A percentile compares a stretch with the other conserved stretches of the same genome.
Evolutionary conservation across 2,113 vertebrate genomes (phyloP).

Genomic region (Mobula hypostoma): DNA sequence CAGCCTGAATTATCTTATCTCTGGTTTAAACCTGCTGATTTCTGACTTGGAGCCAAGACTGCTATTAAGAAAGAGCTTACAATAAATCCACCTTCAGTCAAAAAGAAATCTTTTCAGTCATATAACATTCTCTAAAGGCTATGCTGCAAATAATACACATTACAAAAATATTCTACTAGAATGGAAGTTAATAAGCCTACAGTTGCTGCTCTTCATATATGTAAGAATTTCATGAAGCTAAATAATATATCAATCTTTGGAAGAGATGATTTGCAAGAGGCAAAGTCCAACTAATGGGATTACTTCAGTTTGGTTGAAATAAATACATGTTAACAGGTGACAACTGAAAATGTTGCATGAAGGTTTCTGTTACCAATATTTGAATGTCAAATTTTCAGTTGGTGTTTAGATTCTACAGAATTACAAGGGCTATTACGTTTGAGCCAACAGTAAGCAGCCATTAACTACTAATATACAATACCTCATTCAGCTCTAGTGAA

Average conservation of each 20-base stretch:
- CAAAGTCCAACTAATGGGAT: background rate
- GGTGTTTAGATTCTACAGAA: background rate
- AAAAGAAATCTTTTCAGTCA: background rate
- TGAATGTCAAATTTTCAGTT: background rate
- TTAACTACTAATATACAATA: background rate
- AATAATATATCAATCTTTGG: no score
- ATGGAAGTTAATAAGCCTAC: background rate
- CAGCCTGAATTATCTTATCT: background rate
- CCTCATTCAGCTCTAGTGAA: background rate
- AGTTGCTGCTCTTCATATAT: background rate
- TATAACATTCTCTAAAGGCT: background rate
- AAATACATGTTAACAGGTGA: background rate
- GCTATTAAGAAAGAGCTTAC: background rate
- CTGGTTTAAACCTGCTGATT: background rate
- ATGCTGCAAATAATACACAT: background rate
- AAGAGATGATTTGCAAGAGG: background rate
- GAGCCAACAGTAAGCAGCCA: background rate
- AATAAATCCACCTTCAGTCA: background rate
- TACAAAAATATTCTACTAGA: background rate
- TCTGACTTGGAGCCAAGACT: background rate
- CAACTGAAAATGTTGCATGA: background rate
- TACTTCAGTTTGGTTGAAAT: background rate
- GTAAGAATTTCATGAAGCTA: no score
- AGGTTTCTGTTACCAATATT: background rate
- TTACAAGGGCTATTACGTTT: background rate